Evolutionary conservation across 2,113 vertebrate genomes (phyloP), one percentile per base, ranked within the genome.

Genomic region (Thunnus thynnus): DNA sequence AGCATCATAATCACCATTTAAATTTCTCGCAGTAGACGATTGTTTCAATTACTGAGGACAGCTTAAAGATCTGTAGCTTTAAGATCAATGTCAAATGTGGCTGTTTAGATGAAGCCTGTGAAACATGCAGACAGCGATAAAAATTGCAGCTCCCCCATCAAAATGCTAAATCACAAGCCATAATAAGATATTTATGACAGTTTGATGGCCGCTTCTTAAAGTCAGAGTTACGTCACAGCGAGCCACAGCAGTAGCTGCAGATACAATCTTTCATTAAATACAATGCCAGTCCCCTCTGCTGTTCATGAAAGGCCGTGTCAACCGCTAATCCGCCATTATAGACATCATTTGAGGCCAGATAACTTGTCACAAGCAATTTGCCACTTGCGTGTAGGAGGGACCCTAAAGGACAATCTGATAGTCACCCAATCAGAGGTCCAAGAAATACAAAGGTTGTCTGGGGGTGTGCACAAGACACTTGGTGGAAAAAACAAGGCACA

Each of bases 201-300:
- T 54, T 85, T 88, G 81, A 90, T 63, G 65, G 50, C 27, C 9
- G 12, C 68, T 57, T 82, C 82, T 58, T 89, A 58, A 88, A 87
- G 72, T 82, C 79, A 46, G 69, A 84, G 46, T 63, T 68, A 65
- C 47, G 16, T 80, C 66, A 64, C 46, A 52, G 47, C 10, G 2
- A 78, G 73, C 56, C 47, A 71, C 60, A 13, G 65, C 78, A 63
- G 67, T 12, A 62, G 47, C 62, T 20, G 65, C 80, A 84, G 89
- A 94, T 93, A 90, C 68, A 48, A 92, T 94, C 90, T 92, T 83
- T 89, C 84, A 91, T 90, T 89, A 90, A 86, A 92, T 68, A 86
- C 67, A 90, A 90, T 83, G 86, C 60, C 86, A 82, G 76, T 78
- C 85, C 47, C 46, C 51, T 83, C 50, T 30, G 74, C 61, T 68